Percentiles rank a stretch among this genome's conserved stretches.
Evolutionary conservation across 2,797 vertebrate genomes (phyloP).

Genomic region (Myotis vivesi): DNA sequence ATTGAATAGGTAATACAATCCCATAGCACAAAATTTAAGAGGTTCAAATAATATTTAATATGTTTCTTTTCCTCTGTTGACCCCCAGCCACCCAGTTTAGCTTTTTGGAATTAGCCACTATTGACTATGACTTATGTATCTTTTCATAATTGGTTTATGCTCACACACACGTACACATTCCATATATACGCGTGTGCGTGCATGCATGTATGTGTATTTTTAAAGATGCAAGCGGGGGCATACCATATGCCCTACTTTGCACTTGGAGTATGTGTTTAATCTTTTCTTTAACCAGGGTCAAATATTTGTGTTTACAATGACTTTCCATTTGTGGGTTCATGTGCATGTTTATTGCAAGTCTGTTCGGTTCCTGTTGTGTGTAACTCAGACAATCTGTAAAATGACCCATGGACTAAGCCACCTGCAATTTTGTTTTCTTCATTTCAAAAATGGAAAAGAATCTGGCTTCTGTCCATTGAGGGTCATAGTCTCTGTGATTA

Average conservation of each 20-base stretch:
- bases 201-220: background rate
- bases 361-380: conserved; percentile 27
- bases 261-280: background rate
- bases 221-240: background rate
- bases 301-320: conserved; percentile 49
- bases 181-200: background rate
- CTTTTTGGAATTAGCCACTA: background rate
- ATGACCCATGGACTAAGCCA: conserved; percentile 2
- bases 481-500: conserved; percentile 57
- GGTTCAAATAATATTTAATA: background rate
- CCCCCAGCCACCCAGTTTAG: background rate
- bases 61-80: background rate
- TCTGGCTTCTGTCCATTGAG: conserved; percentile 54
- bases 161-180: background rate
- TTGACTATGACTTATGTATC: background rate
- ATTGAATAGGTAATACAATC: background rate
- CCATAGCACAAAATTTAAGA: background rate
- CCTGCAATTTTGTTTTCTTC: conserved; percentile 49
- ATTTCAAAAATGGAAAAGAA: conserved; percentile 37
- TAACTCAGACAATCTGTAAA: conserved; percentile 48
- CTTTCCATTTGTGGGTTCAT: background rate
- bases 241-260: background rate
- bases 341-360: background rate
- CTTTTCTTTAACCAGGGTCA: conserved; percentile 16
- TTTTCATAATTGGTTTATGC: background rate